Base-by-base conservation (phyloP, 2,113 vertebrate species). In the Saguinus midas region DNA sequence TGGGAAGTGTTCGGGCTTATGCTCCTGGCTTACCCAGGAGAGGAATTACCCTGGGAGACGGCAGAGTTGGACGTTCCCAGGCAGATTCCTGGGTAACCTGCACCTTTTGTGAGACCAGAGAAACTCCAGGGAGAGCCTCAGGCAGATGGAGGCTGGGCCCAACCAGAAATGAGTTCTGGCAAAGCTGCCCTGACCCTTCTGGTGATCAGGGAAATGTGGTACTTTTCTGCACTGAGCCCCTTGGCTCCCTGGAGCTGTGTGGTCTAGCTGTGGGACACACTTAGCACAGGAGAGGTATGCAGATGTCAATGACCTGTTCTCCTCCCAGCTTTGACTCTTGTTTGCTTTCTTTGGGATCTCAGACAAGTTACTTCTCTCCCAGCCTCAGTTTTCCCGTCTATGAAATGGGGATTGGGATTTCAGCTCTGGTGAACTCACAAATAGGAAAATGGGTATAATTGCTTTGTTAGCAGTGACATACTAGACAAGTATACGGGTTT, bases 1-100 rank as follows among this genome's bases (percentile, higher is more conserved):
- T 98, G 98, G 98, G 97, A 98, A 98, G 95, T 96, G 96, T 98
- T 98, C 87, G 85, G 94, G 92, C 98, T 98, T 95, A 96, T 95
- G 89, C 96, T 94, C 91, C 96, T 97, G 84, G 97, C 98, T 97
- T 97, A 97, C 96, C 98, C 98, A 78, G 80, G 75, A 89, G 29
- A 37, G 97, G 97, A 68, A 50, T 75, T 40, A 17, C 94, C 87
- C 95, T 37, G 91, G 98, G 97, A 97, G 98, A 96, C 88, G 90
- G 83, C 90, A 95, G 90, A 96, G 97, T 95, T 68, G 90, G 97
- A 76, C 96, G 97, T 97, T 97, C 0, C 1, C 72, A 91, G 97
- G 93, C 78, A 85, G 91, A 97, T 92, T 98, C 40, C 55, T 2
- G 25, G 75, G 84, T 20, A 88, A 58, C 10, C 58, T 11, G 2